Conservation (phyloP, 2,113 vertebrate species). For the Sorex fumeus region DNA sequence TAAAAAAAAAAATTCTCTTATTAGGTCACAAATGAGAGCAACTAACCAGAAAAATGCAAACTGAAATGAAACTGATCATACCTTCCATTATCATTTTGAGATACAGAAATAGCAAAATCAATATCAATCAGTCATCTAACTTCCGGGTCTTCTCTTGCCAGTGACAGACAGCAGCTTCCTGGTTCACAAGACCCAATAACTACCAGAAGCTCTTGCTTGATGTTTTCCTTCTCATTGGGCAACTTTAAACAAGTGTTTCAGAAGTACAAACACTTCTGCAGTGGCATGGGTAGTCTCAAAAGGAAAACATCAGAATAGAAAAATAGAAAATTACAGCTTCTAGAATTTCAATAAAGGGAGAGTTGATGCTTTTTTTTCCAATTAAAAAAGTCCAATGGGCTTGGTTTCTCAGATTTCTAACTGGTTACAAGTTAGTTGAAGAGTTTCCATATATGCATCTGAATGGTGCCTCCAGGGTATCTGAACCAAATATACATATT, state of each 20-base stretch:
- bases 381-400: constrained; percentile 36
- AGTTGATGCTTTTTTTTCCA: constrained; percentile 58
- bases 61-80: constrained; percentile 45
- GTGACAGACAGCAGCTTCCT: constrained; percentile 68
- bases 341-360: constrained; percentile 60
- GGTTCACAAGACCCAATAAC: constrained; percentile 60
- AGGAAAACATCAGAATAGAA: constrained; percentile 72
- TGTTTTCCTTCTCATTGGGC: constrained; percentile 66
- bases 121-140: constrained; percentile 80
- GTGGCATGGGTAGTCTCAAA: constrained; percentile 64
- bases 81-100: constrained; percentile 74
- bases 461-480: constrained; percentile 77
- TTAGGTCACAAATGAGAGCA: constrained; percentile 69
- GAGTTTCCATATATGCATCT: constrained; percentile 59
- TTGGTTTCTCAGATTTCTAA: constrained; percentile 65
- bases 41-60: constrained; percentile 74
- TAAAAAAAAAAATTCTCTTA: constrained; percentile 62
- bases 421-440: constrained; percentile 61
- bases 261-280: constrained; percentile 65
- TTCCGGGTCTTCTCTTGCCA: constrained; percentile 67
- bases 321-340: constrained; percentile 59
- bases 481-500: constrained; percentile 78
- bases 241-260: constrained; percentile 77
- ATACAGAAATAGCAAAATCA: constrained; percentile 53
- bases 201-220: constrained; percentile 57